phyloP scores from a whole-genome alignment of 2,888 invertebrate genomes.

The Drosophila suboccidentalis region DNA sequence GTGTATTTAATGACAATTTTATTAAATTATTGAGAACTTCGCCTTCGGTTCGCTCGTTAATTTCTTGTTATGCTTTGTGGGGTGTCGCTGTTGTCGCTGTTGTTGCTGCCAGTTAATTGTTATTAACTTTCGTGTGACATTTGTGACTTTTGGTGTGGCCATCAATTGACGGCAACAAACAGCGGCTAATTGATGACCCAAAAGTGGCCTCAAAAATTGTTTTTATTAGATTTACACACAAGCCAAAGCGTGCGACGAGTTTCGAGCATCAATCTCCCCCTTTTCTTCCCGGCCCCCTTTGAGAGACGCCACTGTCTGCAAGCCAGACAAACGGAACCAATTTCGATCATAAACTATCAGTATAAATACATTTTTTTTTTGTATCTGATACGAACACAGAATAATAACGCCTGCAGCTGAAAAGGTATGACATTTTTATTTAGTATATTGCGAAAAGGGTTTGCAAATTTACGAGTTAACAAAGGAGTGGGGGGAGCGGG shows the following conservation, averaged over 20 bases:
- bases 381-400: constrained; percentile 40
- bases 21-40: constrained; percentile 44
- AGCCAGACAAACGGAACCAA: constrained; percentile 48
- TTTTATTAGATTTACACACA: constrained; percentile 73
- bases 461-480: constrained; percentile 64
- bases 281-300: neutral
- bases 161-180: constrained; percentile 66
- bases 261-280: neutral
- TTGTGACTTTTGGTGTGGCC: constrained; percentile 75
- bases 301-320: neutral
- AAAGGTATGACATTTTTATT: constrained; percentile 69
- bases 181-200: constrained; percentile 72
- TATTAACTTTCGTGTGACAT: constrained; percentile 82
- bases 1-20: constrained; percentile 48
- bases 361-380: constrained; percentile 28
- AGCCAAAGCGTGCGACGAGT: neutral
- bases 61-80: constrained; percentile 40
- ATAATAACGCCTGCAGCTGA: constrained; percentile 60
- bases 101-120: constrained; percentile 64
- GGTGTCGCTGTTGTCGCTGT: constrained; percentile 5
- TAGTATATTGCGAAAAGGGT: constrained; percentile 49
- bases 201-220: constrained; percentile 46
- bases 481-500: too few relatives aligned
- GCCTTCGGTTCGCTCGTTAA: constrained; percentile 31
- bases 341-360: constrained; percentile 54